A percentile compares a stretch with the other conserved stretches of the same genome.
Evolutionary conservation across 1,140 invertebrate species (phyloP).

Genomic region (Camponotus pennsylvanicus): DNA sequence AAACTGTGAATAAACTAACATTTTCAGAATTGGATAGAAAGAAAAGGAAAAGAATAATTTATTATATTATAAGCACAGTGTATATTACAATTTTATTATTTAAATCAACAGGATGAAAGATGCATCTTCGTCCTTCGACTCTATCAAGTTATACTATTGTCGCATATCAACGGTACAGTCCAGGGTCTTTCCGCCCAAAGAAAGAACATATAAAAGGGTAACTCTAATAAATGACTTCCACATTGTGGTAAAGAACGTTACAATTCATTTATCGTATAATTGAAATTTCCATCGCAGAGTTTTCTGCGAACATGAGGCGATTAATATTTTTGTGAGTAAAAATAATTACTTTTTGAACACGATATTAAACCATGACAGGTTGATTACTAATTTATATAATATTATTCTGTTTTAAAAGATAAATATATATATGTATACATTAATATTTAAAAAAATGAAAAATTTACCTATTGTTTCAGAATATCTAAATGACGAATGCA

Average conservation of each 20-base stretch:
- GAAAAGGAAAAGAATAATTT: too few relatives aligned
- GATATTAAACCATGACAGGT: not conserved
- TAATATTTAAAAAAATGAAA: too few relatives aligned
- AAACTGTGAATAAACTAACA: not conserved
- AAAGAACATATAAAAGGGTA: conserved; percentile 9
- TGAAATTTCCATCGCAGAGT: not conserved
- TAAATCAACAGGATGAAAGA: conserved; percentile 13
- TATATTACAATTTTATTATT: not conserved
- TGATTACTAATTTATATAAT: not conserved
- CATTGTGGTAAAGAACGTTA: not conserved
- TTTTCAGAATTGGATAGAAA: not conserved
- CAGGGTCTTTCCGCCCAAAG: not conserved
- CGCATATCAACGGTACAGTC: not conserved
- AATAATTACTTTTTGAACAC: not conserved
- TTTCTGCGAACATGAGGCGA: not conserved
- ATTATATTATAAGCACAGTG: too few relatives aligned
- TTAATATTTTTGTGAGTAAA: conserved; percentile 34
- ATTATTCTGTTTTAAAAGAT: not conserved
- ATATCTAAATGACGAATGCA: too few relatives aligned
- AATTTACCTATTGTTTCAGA: too few relatives aligned
- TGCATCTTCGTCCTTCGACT: not conserved
- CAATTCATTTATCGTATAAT: not conserved
- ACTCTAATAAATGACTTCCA: not conserved
- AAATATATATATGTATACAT: too few relatives aligned
- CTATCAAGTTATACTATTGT: conserved; percentile 34